phyloP scores from a whole-genome alignment of 2,797 vertebrate genomes.

The Rhabdomys pumilio region DNA sequence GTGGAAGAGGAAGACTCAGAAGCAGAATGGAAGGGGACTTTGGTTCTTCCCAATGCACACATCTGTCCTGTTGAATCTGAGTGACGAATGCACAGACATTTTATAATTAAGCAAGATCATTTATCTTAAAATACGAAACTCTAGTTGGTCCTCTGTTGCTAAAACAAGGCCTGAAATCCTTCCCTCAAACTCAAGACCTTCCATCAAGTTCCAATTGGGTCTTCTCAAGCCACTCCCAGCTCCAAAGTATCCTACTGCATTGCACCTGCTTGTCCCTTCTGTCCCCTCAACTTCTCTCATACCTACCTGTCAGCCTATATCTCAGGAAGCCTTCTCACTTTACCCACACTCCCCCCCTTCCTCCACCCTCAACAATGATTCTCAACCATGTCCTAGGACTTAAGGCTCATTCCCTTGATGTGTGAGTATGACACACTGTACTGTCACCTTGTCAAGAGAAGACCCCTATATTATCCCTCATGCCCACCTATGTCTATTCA shows the following conservation, averaged over 20 bases:
- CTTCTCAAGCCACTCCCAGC: background rate
- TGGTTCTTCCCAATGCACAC: background rate
- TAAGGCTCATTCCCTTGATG: background rate
- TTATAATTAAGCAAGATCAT: background rate
- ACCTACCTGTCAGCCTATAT: background rate
- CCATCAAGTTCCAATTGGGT: background rate
- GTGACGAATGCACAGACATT: background rate
- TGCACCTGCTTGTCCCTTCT: background rate
- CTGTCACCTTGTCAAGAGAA: background rate
- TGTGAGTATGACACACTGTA: background rate
- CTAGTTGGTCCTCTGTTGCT: background rate
- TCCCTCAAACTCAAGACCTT: background rate
- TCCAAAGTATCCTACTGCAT: accelerated
- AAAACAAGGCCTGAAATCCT: background rate
- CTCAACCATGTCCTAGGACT: background rate
- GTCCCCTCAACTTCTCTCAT: background rate
- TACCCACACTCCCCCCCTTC: background rate
- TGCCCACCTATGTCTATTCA: background rate
- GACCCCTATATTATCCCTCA: background rate
- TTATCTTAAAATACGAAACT: background rate
- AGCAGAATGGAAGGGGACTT: background rate
- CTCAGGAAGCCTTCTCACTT: background rate
- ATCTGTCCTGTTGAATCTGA: background rate
- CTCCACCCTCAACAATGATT: background rate
- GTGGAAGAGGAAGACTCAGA: background rate